Percentiles rank a stretch among this genome's conserved stretches.
These are phyloP conservation scores for Drosophila navojoa DNA, from an alignment of 1,140 invertebrate species.

Conservation along the genomic window DNA sequence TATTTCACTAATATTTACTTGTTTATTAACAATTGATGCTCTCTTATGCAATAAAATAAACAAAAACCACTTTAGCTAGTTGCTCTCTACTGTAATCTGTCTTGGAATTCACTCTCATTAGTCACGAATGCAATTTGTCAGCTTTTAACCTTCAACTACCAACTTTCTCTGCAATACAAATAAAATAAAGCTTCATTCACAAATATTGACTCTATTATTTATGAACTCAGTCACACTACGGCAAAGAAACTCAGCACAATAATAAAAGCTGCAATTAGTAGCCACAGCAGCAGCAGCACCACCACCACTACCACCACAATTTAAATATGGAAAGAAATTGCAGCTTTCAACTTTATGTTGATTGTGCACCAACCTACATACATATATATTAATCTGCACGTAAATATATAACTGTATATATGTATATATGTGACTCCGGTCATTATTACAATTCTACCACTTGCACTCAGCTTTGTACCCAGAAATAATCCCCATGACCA, in stretches of 20 bases:
- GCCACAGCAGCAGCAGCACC: conserved; percentile 15
- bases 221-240: conserved; percentile 8
- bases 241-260: conserved; percentile 5
- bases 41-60: too few relatives aligned
- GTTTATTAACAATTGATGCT: not conserved
- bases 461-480: conserved; percentile 33
- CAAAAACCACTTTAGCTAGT: not conserved
- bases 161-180: too few relatives aligned
- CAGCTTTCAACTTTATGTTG: not conserved
- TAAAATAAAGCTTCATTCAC: too few relatives aligned
- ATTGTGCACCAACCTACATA: too few relatives aligned
- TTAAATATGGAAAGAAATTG: conserved; percentile 19
- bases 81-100: too few relatives aligned
- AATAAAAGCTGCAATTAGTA: conserved; percentile 8
- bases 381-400: not conserved
- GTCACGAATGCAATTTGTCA: too few relatives aligned
- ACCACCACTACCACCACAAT: not conserved
- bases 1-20: too few relatives aligned
- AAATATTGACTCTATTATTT: conserved; percentile 13
- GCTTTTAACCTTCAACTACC: too few relatives aligned
- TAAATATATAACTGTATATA: not conserved
- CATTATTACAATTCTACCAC: conserved; percentile 44
- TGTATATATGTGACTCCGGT: conserved; percentile 1
- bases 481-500: conserved; percentile 33
- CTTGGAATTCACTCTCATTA: not conserved